These are phyloP conservation scores for Hermodice carunculata DNA, from an alignment of 2,888 invertebrate genomes.

Conservation along the genomic window DNA sequence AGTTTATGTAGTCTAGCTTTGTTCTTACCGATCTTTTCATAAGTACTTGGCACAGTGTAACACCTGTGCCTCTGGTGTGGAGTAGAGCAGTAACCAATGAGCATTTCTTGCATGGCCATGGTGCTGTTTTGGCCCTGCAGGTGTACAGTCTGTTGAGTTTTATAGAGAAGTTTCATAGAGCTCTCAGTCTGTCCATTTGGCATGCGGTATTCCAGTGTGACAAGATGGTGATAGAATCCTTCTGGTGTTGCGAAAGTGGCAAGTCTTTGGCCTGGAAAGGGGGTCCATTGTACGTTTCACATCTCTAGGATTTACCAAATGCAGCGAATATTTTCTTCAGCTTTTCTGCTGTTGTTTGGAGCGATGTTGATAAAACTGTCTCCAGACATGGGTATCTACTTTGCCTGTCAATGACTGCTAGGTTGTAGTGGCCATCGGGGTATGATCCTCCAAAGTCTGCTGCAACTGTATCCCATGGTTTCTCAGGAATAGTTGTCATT, in stretches of 20 bases:
- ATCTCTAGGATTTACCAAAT: not conserved
- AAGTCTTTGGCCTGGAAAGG: constrained; percentile 29
- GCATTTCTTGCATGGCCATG: constrained; percentile 28
- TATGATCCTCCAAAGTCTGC: constrained; percentile 17
- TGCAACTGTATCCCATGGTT: constrained; percentile 13
- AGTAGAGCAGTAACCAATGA: constrained; percentile 30
- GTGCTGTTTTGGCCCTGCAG: not conserved
- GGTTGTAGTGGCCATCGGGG: constrained; percentile 26
- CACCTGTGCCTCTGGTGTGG: constrained; percentile 32
- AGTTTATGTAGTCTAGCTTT: not conserved
- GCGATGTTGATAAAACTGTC: not conserved
- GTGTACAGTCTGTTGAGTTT: not conserved
- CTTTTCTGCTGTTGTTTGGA: not conserved
- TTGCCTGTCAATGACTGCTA: constrained; percentile 15
- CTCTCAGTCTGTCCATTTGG: not conserved
- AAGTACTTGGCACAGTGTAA: constrained; percentile 23
- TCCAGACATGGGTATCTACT: constrained; percentile 31
- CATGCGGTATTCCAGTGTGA: not conserved
- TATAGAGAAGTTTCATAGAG: not conserved
- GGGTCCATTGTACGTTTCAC: constrained; percentile 21
- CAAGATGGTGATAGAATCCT: constrained; percentile 32
- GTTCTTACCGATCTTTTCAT: constrained; percentile 26
- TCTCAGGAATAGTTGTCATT: constrained; percentile 24
- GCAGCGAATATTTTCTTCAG: not conserved
- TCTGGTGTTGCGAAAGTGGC: constrained; percentile 23